Base-by-base conservation (phyloP, 2,888 invertebrate genomes). In the Tipula lateralis region DNA sequence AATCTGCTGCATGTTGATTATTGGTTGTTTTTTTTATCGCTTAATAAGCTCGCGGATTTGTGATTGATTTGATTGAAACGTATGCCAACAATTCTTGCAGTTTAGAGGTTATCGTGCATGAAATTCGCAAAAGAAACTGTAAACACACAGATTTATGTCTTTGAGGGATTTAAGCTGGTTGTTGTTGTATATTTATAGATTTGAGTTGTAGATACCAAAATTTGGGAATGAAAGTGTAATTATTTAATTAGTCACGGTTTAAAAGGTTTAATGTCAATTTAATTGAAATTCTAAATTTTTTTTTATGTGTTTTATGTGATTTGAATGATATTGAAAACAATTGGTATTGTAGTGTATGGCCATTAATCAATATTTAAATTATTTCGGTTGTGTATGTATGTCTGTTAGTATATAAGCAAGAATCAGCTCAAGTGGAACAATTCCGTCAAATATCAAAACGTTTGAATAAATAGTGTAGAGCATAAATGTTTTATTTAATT, bases 281-380 rank as follows among this genome's bases (percentile, higher is more conserved):
- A 66, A 66, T 24, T 66, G 24, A 66, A 66, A 66, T 24, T 50
- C 19, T n/a, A n/a, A 16, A 6, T 19, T 2, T 16, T 16, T 50
- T n/a, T 50, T 44, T 19, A 16, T 66, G 19, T 24, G 66, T 66
- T 9, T n/a, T 66, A 44, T 44, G 24, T 24, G 66, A 66, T 66
- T 66, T 66, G 66, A 66, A 66, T 66, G 66, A 66, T 66, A 66
- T 66, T 66, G 66, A 66, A 66, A 66, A 66, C 66, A 66, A 66
- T 66, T 66, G 66, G 66, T 66, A 66, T 66, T 66, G 24, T 66
- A 24, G 24, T 66, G 24, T 9, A 66, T 66, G 66, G 19, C 24
- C 66, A 66, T 66, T 66, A 66, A 66, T 66, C 66, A 66, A 66
- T 66, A 66, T 66, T 66, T 24, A 66, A 66, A 9, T 66, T 50